Percentiles rank a stretch among this genome's conserved stretches.
These are phyloP conservation scores for Stegostoma tigrinum DNA, from an alignment of 2,113 vertebrate genomes.

Conservation along the genomic window DNA sequence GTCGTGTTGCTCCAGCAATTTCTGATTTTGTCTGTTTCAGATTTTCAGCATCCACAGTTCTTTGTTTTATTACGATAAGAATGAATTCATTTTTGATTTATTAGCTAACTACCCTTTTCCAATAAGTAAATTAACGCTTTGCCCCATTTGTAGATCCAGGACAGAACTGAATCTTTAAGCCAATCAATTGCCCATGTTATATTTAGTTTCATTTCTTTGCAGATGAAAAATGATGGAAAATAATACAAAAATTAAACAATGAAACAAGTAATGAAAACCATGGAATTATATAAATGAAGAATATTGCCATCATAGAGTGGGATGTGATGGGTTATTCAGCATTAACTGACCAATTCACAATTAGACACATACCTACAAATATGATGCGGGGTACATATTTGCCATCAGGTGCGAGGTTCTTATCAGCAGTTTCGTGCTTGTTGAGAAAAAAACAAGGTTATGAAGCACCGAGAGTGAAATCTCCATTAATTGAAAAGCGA, in stretches of 20 bases:
- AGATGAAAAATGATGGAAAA: background rate
- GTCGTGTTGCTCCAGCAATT: too few species aligned
- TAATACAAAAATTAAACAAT: background rate
- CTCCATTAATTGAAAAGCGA: constrained; percentile 15
- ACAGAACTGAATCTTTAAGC: background rate
- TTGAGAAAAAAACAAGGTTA: constrained; percentile 37
- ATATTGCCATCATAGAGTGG: background rate
- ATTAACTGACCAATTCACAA: background rate
- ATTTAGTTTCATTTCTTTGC: background rate
- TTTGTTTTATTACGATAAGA: background rate
- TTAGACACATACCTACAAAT: constrained; percentile 69
- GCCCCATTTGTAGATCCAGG: background rate
- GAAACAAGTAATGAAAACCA: background rate
- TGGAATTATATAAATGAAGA: background rate
- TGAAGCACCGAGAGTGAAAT: background rate
- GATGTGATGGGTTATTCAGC: background rate
- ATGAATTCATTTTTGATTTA: background rate
- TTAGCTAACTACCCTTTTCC: background rate
- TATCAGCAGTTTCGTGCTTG: constrained; percentile 74
- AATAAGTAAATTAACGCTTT: background rate
- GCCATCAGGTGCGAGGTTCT: constrained; percentile 76
- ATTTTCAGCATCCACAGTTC: too few species aligned
- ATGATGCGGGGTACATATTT: constrained; percentile 78
- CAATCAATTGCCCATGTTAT: background rate
- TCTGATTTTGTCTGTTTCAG: too few species aligned